Evolutionary conservation across 2,888 invertebrate species (phyloP), one percentile per base, ranked within the genome.

Genomic region (Napeogenes inachia): DNA sequence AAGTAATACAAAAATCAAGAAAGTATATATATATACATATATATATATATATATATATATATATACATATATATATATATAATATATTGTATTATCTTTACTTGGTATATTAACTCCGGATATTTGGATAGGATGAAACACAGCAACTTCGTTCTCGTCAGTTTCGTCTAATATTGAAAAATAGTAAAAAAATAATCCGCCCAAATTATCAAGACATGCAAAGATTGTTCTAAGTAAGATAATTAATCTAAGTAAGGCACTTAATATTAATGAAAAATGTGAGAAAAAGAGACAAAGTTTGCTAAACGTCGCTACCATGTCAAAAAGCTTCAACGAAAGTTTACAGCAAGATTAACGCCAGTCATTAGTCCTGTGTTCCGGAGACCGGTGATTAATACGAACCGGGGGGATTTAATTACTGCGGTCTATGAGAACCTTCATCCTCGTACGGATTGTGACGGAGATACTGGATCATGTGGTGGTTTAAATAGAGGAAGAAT

Each of bases 301-400:
- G 50, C 30, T 50, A 21, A 50, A 50, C 21, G 30, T 50, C 50
- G 50, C 30, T 30, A 30, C 30, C 50, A 50, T 30, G 50, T 50
- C 50, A 50, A 30, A 50, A 50, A 50, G 50, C 8, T 12, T 30
- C 30, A 30, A 30, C 30, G 21, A 50, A 50, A 50, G 50, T 56
- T 33, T 38, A 45, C 35, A 53, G 45, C 38, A 38, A 60, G 46
- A 60, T 60, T 63, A 35, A 38, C 55, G 38, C 61, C 53, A 56
- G 56, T 61, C 60, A 58, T 64, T 58, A 64, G 56, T 55, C 45
- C 50, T 42, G 45, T 58, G 54, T 50, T 54, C 45, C 33, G 57
- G 54, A 32, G 60, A 60, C 63, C 21, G 58, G 60, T 65, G 63
- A 65, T 63, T 60, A 57, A 65, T 65, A 63, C 56, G 46, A 50